phyloP scores from a whole-genome alignment of 2,113 vertebrate genomes.

The Thryonomys swinderianus region DNA sequence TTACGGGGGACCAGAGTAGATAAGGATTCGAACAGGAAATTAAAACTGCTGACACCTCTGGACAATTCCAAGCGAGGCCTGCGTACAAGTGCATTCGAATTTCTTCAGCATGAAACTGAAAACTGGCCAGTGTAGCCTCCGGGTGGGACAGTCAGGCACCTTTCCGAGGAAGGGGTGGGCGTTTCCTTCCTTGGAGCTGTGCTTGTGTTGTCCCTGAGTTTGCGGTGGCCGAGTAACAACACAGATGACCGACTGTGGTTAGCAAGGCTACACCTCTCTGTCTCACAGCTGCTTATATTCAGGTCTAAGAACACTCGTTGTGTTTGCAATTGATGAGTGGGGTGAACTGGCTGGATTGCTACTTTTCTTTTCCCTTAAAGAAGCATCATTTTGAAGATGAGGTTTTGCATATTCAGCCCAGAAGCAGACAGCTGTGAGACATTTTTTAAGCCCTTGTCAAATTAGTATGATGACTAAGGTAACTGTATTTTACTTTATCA shows the following conservation, averaged over 20 bases:
- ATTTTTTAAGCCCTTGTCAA: constrained; percentile 62
- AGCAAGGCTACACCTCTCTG: not conserved
- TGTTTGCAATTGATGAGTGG: not conserved
- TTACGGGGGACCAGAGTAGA: not conserved
- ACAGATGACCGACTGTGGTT: not conserved
- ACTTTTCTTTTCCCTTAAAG: not conserved
- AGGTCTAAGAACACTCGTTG: not conserved
- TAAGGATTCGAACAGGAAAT: constrained; percentile 65
- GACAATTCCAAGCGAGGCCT: not conserved
- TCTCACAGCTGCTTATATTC: not conserved
- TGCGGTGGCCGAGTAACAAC: not conserved
- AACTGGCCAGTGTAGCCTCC: not conserved
- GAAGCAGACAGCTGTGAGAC: constrained; percentile 19
- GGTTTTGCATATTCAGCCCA: not conserved
- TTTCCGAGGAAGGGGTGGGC: not conserved
- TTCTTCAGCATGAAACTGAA: not conserved
- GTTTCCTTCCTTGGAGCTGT: not conserved
- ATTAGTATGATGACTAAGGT: constrained; percentile 61
- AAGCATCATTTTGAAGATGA: constrained; percentile 16
- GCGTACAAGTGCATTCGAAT: not conserved
- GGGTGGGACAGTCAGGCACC: not conserved
- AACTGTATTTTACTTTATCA: constrained; percentile 71
- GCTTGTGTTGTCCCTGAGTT: not conserved
- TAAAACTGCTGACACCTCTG: constrained; percentile 45
- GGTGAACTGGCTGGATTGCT: not conserved